phyloP scores from a whole-genome alignment of 2,113 vertebrate species.

The Gambusia affinis region DNA sequence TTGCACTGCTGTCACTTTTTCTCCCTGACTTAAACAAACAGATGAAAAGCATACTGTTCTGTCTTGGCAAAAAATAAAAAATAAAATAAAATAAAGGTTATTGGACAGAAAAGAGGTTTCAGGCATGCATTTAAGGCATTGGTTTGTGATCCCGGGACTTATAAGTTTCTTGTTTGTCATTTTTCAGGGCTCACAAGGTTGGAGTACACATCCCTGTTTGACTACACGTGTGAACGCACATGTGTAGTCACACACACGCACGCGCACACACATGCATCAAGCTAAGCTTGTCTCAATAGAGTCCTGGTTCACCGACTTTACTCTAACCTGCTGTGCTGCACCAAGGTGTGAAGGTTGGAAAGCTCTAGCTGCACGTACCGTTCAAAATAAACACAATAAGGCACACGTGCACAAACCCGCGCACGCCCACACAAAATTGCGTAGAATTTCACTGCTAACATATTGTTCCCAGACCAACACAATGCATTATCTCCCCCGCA shows the following conservation, averaged over 20 bases:
- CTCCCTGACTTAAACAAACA: constrained; percentile 35
- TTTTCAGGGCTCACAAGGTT: constrained; percentile 9
- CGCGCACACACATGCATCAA: background rate
- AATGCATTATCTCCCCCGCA: constrained; percentile 66
- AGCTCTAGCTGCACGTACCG: constrained; percentile 30
- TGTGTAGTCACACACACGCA: background rate
- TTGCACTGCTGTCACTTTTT: constrained; percentile 43
- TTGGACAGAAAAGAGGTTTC: constrained; percentile 30
- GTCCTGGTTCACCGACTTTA: constrained; percentile 30
- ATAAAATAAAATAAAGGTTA: background rate
- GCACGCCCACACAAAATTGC: constrained; percentile 2
- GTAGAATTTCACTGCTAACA: constrained; percentile 55
- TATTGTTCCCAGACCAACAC: constrained; percentile 66
- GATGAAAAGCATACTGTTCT: constrained; percentile 18
- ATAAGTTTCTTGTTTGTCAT: constrained; percentile 7
- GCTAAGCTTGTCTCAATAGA: constrained; percentile 10
- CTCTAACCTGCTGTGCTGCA: constrained; percentile 45
- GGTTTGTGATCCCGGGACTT: constrained; percentile 15
- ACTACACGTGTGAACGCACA: background rate
- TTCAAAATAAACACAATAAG: constrained; percentile 35
- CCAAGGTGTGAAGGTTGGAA: constrained; percentile 44
- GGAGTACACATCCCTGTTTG: background rate
- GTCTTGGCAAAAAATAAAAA: constrained; percentile 7
- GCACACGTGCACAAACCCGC: constrained; percentile 17
- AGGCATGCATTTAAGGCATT: constrained; percentile 6